Evolutionary conservation across 2,113 vertebrate genomes (phyloP).

Genomic region (Hippocampus mohnikei): DNA sequence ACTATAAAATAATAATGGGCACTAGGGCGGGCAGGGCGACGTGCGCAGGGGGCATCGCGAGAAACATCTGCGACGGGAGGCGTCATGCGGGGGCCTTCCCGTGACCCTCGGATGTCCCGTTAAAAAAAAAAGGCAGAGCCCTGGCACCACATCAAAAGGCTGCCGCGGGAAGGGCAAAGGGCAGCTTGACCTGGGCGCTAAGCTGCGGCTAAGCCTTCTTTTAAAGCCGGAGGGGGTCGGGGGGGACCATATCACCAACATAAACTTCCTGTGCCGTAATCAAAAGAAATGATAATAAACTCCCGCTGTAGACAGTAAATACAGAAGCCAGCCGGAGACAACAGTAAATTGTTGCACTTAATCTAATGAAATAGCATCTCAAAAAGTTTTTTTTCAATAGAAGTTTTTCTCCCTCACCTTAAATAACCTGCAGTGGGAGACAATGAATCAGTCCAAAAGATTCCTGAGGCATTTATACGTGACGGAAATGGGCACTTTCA

Average conservation of each 20-base stretch:
- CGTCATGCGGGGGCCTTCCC: conserved; percentile 69
- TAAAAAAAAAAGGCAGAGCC: conserved; percentile 68
- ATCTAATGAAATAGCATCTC: conserved; percentile 74
- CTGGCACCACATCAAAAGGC: conserved; percentile 88
- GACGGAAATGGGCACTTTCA: no score
- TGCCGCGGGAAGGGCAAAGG: conserved; percentile 90
- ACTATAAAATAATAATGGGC: conserved; percentile 98
- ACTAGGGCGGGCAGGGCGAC: conserved; percentile 70
- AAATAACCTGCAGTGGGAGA: conserved; percentile 74
- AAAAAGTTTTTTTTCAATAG: conserved; percentile 60
- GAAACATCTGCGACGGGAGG: conserved; percentile 52
- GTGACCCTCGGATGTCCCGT: conserved; percentile 76
- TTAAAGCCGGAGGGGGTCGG: conserved; percentile 74
- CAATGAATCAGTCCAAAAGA: conserved; percentile 73
- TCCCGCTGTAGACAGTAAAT: conserved; percentile 63
- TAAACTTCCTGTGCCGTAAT: conserved; percentile 52
- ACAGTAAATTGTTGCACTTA: conserved; percentile 41
- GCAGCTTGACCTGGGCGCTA: conserved; percentile 87
- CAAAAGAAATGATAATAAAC: conserved; percentile 66
- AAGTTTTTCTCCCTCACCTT: conserved; percentile 69
- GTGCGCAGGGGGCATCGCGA: conserved; percentile 50
- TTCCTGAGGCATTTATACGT: conserved; percentile 72
- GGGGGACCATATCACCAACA: conserved; percentile 36
- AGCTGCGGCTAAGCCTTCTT: conserved; percentile 84
- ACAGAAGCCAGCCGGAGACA: conserved; percentile 64